Evolutionary conservation across 2,797 vertebrate genomes (phyloP).

Genomic region (Scarus forsteni): DNA sequence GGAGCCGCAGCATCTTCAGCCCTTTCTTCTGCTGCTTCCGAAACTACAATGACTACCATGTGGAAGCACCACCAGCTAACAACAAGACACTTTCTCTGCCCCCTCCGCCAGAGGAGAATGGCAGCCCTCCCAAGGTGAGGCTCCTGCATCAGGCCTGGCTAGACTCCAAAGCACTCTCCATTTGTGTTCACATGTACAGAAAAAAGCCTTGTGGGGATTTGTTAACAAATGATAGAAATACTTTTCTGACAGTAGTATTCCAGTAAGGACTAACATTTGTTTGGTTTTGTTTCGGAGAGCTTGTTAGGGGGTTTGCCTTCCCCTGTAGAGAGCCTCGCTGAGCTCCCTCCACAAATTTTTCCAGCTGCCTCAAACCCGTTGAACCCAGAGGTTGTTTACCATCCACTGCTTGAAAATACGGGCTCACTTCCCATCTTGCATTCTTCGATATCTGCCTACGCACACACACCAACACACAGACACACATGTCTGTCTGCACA

Average conservation of each 20-base stretch:
- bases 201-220: constrained; percentile 25
- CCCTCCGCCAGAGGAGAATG: constrained; percentile 93
- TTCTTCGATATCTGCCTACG: constrained; percentile 81
- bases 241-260: constrained; percentile 22
- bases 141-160: constrained; percentile 38
- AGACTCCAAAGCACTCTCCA: constrained; percentile 25
- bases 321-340: constrained; percentile 60
- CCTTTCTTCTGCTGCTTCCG: constrained; percentile 99
- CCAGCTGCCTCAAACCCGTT: constrained; percentile 86
- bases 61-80: constrained; percentile 89
- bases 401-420: constrained; percentile 81
- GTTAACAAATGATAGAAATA: constrained; percentile 25
- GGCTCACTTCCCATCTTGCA: constrained; percentile 80
- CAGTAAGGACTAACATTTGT: constrained; percentile 55
- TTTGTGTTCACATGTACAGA: constrained; percentile 22
- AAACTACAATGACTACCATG: constrained; percentile 95
- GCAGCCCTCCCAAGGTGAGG: constrained; percentile 93
- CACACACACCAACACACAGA: constrained; percentile 52
- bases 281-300: constrained; percentile 59
- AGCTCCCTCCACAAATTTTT: constrained; percentile 81
- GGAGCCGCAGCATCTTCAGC: constrained; percentile 95
- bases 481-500: constrained; percentile 26
- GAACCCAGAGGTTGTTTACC: constrained; percentile 86
- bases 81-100: constrained; percentile 89
- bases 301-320: constrained; percentile 66